Conservation (phyloP, 2,113 vertebrate genomes). For the Ranitomeya imitator region DNA sequence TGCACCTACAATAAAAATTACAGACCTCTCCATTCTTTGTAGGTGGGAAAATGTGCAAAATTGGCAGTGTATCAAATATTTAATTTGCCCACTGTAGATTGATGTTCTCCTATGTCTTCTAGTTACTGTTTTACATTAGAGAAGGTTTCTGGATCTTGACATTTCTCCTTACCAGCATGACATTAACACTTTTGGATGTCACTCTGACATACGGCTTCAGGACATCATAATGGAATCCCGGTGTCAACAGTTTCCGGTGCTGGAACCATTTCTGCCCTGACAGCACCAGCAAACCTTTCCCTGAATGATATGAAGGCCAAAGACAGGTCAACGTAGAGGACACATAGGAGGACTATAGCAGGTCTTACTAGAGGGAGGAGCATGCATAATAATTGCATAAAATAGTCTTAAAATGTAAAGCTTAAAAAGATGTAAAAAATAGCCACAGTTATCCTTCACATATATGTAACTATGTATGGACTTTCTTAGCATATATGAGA, state of each 20-base stretch:
- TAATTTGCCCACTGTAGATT: too few relatives aligned
- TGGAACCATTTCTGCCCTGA: slow-evolving; percentile 83
- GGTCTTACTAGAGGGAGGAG: not conserved
- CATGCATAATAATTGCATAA: not conserved
- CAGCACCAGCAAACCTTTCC: slow-evolving; percentile 79
- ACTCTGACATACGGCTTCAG: slow-evolving; percentile 71
- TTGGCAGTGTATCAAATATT: too few relatives aligned
- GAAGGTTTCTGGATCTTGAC: not conserved
- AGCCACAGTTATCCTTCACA: not conserved
- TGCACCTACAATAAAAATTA: too few relatives aligned
- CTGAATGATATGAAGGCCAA: not conserved
- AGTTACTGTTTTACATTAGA: not conserved
- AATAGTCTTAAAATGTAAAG: not conserved
- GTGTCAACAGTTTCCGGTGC: slow-evolving; percentile 83
- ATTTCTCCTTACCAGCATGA: slow-evolving; percentile 80
- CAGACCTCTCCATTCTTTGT: too few relatives aligned
- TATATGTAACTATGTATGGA: not conserved
- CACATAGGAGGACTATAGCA: not conserved
- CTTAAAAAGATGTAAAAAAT: not conserved
- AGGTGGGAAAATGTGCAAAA: too few relatives aligned
- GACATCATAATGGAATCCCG: slow-evolving; percentile 87
- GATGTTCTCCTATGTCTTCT: too few relatives aligned
- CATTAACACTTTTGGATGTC: slow-evolving; percentile 73
- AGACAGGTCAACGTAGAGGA: not conserved
- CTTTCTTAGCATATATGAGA: not conserved